Percentiles rank a stretch among this genome's conserved stretches.
phyloP scores from a whole-genome alignment of 2,888 invertebrate genomes.

The Abrostola triplasia region DNA sequence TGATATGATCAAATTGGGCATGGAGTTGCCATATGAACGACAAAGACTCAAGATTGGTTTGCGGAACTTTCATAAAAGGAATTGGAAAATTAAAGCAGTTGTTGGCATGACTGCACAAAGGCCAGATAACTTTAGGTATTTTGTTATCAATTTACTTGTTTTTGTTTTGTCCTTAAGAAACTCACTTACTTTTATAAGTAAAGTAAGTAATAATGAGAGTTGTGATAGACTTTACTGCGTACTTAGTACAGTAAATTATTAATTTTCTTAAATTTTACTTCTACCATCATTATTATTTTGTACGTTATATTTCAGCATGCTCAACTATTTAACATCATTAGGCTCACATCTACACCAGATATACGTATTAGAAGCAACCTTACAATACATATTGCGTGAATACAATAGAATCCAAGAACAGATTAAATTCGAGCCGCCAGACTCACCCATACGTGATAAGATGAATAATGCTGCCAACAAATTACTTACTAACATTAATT shows the following conservation, averaged over 20 bases:
- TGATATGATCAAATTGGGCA: constrained; percentile 87
- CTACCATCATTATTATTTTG: too few relatives aligned
- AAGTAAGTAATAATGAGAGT: too few relatives aligned
- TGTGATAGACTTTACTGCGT: too few relatives aligned
- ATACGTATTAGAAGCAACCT: constrained; percentile 87
- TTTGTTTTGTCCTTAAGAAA: not conserved
- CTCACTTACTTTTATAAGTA: too few relatives aligned
- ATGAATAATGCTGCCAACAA: constrained; percentile 66
- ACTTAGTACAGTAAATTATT: not conserved
- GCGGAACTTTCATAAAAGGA: constrained; percentile 88
- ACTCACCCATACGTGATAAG: constrained; percentile 67
- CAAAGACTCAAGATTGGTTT: constrained; percentile 86
- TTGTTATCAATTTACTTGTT: not conserved
- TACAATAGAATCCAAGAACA: constrained; percentile 69
- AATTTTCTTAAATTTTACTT: not conserved
- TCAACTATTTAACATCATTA: constrained; percentile 86
- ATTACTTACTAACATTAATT: constrained; percentile 68
- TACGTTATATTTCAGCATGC: constrained; percentile 77
- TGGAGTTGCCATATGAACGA: constrained; percentile 89
- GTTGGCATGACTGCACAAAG: constrained; percentile 79
- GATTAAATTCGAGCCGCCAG: constrained; percentile 76
- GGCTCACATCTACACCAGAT: constrained; percentile 88
- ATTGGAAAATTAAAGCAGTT: constrained; percentile 85
- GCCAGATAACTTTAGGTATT: constrained; percentile 79
- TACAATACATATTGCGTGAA: constrained; percentile 86